Evolutionary conservation across 2,113 vertebrate species (phyloP).

Genomic region (Cheirogaleus medius): DNA sequence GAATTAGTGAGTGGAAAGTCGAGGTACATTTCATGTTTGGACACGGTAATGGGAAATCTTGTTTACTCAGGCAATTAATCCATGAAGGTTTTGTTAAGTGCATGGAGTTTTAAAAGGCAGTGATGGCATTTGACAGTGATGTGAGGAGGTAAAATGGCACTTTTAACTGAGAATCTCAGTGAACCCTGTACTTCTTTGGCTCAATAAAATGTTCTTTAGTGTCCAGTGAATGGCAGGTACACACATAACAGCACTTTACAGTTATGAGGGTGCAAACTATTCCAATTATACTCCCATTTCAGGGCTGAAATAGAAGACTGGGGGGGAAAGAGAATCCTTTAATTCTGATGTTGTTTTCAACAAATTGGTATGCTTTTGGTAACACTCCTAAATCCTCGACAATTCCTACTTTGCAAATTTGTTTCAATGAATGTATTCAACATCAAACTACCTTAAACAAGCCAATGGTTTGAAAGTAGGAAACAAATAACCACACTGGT

Average conservation of each 20-base stretch:
- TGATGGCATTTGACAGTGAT: background rate
- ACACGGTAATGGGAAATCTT: conserved; percentile 29
- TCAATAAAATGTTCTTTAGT: background rate
- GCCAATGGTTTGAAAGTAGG: conserved; percentile 8
- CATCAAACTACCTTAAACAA: background rate
- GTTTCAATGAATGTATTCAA: conserved; percentile 21
- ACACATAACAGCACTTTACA: background rate
- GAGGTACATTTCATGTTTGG: conserved; percentile 16
- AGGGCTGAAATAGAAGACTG: background rate
- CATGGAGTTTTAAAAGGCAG: conserved; percentile 13
- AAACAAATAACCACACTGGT: background rate
- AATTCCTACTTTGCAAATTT: background rate
- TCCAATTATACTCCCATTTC: background rate
- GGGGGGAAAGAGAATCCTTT: background rate
- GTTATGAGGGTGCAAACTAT: background rate
- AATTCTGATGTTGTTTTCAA: conserved; percentile 10
- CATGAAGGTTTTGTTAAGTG: conserved; percentile 20
- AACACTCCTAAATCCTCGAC: background rate
- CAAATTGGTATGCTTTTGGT: background rate
- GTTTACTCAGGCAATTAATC: conserved; percentile 44
- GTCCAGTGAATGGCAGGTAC: background rate
- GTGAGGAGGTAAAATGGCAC: background rate
- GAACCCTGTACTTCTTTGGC: background rate
- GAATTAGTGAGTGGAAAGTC: background rate
- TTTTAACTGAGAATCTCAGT: background rate